Base-by-base conservation (phyloP, 2,113 vertebrate genomes). In the Centrocercus urophasianus region DNA sequence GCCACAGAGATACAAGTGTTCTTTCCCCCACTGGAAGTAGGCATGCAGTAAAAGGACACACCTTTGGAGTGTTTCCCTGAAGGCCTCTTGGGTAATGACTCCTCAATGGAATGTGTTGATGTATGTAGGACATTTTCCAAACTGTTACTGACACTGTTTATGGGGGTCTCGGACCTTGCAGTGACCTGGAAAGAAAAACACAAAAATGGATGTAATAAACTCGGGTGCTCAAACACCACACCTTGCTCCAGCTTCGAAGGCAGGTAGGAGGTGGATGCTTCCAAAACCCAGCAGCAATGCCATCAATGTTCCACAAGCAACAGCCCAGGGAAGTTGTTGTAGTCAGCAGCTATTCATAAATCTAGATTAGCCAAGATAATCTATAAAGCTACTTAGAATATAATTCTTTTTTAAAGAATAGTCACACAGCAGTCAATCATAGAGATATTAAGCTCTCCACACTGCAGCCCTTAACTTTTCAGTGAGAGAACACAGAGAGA, bases 51-150 rank as follows among this genome's bases (percentile, higher is more conserved):
- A 6, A 59, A 79, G 70, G 74, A 90, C 98, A 96, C 93, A 99
- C 98, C 98, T 98, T 98, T 98, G 97, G 97, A 96, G 95, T 97
- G 97, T 47, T 98, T 98, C 88, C 97, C 98, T 30, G 96, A 95
- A 75, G 98, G 96, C 93, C 97, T 97, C 97, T 98, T 98, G 93
- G 97, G 96, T 43, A 98, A 84, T 47, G 97, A 94, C 91, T 98
- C 98, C 94, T 98, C 98, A 59, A 96, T 97, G 97, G 98, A 97
- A 97, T 98, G 98, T 94, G 98, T 96, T 60, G 98, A 98, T 34
- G 97, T 98, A 48, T 97, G 97, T 60, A 98, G 97, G 36, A 98
- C 97, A 5, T 98, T 97, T 96, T 98, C 98, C 96, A 98, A 89
- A 59, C 98, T 97, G 90, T 97, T 97, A 56, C 98, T 97, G 79